Base-by-base conservation (phyloP, 2,113 vertebrate species). In the Tychaedon coryphoeus region DNA sequence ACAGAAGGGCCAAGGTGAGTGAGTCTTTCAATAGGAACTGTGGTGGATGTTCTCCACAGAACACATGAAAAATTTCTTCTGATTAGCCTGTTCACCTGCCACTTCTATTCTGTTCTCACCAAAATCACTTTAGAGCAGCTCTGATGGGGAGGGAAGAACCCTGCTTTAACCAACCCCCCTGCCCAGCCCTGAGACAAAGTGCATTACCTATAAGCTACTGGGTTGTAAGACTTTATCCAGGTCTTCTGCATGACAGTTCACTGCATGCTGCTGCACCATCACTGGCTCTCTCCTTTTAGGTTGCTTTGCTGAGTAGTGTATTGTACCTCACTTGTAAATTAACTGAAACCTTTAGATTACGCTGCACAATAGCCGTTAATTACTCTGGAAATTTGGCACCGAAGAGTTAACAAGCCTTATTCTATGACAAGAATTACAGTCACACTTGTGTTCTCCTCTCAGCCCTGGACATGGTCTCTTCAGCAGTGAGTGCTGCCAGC, bases 201-300 rank as follows among this genome's bases (percentile, higher is more conserved):
- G 88, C 82, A 53, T 95, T 95, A 93, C 94, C 57, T 91, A 31
- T 45, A 75, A 94, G 71, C 17, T 77, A 50, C 86, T 28, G 67
- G 96, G 61, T 88, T 83, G 50, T 92, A 64, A 67, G 95, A 96
- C 88, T 95, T 69, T 78, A 70, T 81, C 95, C 80, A 71, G 97
- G 97, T 97, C 95, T 95, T 95, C 96, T 98, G 98, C 98, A 98
- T 98, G 98, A 98, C 96, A 88, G 96, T 91, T 96, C 93, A 93
- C 97, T 98, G 98, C 98, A 98, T 98, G 98, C 97, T 95, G 96
- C 95, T 96, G 94, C 97, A 96, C 97, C 97, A 96, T 96, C 79
- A 57, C 90, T 91, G 97, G 95, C 97, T 94, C 94, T 77, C 96
- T 96, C 94, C 94, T 97, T 96, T 96, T 64, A 96, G 97, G 97